Evolutionary conservation across 2,888 invertebrate genomes (phyloP).

Genomic region (Xestobium rufovillosum): DNA sequence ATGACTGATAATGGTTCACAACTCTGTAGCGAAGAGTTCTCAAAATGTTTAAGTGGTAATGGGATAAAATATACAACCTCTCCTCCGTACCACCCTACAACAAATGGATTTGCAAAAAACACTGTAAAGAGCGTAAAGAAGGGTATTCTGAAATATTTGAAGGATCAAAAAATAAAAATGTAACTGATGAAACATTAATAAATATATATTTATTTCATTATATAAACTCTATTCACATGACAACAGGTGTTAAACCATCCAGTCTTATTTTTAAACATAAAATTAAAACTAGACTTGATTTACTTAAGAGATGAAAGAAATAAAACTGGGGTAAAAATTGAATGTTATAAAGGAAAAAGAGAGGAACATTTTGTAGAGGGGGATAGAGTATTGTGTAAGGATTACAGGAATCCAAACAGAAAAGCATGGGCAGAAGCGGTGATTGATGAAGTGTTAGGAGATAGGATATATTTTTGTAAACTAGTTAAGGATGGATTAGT

Average conservation of each 20-base stretch:
- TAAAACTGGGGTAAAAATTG: background rate
- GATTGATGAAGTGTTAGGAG: background rate
- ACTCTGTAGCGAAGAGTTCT: slow-evolving; percentile 8
- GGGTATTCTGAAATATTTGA: background rate
- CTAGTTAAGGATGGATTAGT: background rate
- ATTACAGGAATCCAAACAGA: slow-evolving; percentile 10
- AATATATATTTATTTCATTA: slow-evolving; percentile 10
- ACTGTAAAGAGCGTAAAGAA: slow-evolving; percentile 5
- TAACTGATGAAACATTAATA: slow-evolving; percentile 1
- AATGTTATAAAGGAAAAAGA: slow-evolving; percentile 8
- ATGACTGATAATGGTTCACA: slow-evolving; percentile 11
- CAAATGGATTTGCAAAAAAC: slow-evolving; percentile 6
- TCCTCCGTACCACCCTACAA: slow-evolving; percentile 5
- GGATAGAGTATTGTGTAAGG: slow-evolving; percentile 6
- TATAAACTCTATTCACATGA: slow-evolving; percentile 10
- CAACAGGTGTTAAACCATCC: slow-evolving; percentile 8
- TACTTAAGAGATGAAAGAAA: background rate
- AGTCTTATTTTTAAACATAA: slow-evolving; percentile 9
- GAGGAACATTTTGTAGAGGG: slow-evolving; percentile 3
- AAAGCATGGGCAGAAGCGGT: slow-evolving; percentile 1
- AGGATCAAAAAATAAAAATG: slow-evolving; percentile 2
- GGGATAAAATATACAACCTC: background rate
- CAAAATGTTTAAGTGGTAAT: slow-evolving; percentile 5
- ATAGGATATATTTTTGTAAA: slow-evolving; percentile 5
- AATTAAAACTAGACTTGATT: slow-evolving; percentile 8